Conservation (phyloP, 1,140 invertebrate genomes). For the Drosophila aff. region DNA sequence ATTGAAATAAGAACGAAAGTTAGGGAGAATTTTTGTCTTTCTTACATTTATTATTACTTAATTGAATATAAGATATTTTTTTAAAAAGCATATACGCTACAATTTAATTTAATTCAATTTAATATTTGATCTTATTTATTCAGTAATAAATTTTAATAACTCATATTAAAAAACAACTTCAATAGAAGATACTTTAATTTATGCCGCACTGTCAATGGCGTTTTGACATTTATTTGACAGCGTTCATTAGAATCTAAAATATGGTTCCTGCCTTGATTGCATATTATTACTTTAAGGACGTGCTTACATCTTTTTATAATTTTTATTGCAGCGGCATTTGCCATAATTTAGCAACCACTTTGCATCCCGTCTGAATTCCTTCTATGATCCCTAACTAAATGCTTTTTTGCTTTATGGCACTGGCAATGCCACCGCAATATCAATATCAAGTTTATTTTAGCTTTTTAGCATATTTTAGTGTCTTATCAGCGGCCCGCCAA, state of each 20-base stretch:
- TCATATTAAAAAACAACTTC: background rate
- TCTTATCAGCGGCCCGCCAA: conserved; percentile 64
- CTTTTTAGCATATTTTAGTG: conserved; percentile 80
- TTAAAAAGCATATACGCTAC: background rate
- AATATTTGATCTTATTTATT: background rate
- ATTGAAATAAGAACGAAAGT: background rate
- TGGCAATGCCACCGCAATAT: conserved; percentile 69
- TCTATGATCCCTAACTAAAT: conserved; percentile 55
- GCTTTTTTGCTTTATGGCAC: conserved; percentile 72
- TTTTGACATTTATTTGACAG: conserved; percentile 5
- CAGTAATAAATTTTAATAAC: no score
- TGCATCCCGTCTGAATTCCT: conserved; percentile 25
- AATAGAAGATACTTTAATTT: background rate
- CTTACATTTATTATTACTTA: background rate
- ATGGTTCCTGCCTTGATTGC: conserved; percentile 24
- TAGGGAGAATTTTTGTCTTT: background rate
- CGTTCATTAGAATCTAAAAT: background rate
- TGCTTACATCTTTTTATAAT: conserved; percentile 13
- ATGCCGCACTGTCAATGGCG: no score
- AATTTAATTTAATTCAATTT: background rate
- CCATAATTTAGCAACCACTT: conserved; percentile 2
- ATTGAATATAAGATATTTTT: background rate
- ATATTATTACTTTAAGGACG: conserved; percentile 7
- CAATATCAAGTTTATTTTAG: conserved; percentile 75
- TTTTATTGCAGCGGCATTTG: conserved; percentile 11